A percentile compares a stretch with the other conserved stretches of the same genome.
phyloP scores from a whole-genome alignment of 2,888 invertebrate genomes.

The Ochropacha duplaris region DNA sequence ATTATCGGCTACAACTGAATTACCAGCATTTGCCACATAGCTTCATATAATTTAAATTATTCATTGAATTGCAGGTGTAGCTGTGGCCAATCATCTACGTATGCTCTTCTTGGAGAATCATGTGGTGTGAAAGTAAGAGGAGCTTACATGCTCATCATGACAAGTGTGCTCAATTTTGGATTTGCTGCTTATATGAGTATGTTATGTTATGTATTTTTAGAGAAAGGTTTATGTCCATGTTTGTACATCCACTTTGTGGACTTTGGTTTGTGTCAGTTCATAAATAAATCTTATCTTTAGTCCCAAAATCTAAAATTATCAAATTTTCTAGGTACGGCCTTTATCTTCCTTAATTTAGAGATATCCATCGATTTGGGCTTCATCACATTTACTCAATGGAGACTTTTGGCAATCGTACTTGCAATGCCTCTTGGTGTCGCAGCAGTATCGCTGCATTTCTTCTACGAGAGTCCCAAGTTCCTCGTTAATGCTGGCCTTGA shows the following conservation, averaged over 20 bases:
- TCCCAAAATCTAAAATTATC: neutral
- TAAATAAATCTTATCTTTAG: neutral
- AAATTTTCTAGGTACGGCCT: conserved; percentile 32
- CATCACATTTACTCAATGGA: conserved; percentile 48
- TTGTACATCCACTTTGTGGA: no score
- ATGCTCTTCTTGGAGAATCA: conserved; percentile 74
- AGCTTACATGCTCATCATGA: conserved; percentile 40
- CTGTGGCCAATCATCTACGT: conserved; percentile 62
- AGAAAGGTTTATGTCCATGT: no score
- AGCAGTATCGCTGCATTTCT: conserved; percentile 72
- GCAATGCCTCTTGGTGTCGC: conserved; percentile 82
- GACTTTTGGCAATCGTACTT: conserved; percentile 49
- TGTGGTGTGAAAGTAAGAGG: conserved; percentile 34
- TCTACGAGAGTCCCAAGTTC: conserved; percentile 89
- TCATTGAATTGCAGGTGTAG: conserved; percentile 21
- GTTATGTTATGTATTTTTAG: conserved; percentile 5
- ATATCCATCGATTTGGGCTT: conserved; percentile 33
- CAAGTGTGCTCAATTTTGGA: conserved; percentile 25
- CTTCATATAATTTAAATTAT: no score
- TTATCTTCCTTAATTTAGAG: conserved; percentile 33
- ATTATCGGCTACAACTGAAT: no score
- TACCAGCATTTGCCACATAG: no score
- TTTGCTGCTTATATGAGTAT: conserved; percentile 11
- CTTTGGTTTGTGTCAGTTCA: no score
- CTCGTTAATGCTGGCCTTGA: conserved; percentile 83